Evolutionary conservation across 2,888 invertebrate species (phyloP), one percentile per base, ranked within the genome.

Genomic region (Apotomis betuletana): DNA sequence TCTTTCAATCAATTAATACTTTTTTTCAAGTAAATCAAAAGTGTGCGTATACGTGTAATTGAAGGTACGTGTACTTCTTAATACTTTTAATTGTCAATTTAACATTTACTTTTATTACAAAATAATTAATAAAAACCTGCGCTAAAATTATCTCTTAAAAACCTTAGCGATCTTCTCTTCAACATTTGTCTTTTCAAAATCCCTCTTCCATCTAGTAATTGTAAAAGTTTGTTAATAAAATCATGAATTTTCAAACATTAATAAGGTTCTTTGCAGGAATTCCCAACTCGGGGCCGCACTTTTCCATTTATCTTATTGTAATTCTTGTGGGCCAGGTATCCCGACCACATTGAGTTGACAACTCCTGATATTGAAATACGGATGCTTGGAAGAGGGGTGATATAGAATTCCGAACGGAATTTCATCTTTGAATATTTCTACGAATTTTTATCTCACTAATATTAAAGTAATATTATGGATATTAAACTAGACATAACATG

Each of bases 191-290:
- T 64, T 70, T 44, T 15, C 55, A 15, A 61, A 67, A 70, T 63
- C 8, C 41, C 63, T 15, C 58, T 52, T 61, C 5, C 63, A 52
- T 58, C 38, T 36, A 70, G 46, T 67, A 61, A 67, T 65, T 57
- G 54, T 65, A 70, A 70, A 67, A 70, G 54, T 70, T 70, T 61
- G 51, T 55, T 51, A 70, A 58, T 64, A 64, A 59, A 64, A 70
- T 70, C 52, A 70, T 67, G 55, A 70, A 67, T 67, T 70, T 51
- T 67, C 60, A 41, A 70, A 67, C 70, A 67, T 70, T 70, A 61
- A 55, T 41, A 70, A 70, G 60, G 38, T 44, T 59, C 69, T 70
- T 59, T 70, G 60, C 60, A 46, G 60, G 27, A 51, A 61, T 59
- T 67, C 15, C 41, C 60, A 55, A 61, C 36, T 61, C 27, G 12